Conservation (phyloP, 1,140 invertebrate genomes). For the Hydropsyche tenuis region DNA sequence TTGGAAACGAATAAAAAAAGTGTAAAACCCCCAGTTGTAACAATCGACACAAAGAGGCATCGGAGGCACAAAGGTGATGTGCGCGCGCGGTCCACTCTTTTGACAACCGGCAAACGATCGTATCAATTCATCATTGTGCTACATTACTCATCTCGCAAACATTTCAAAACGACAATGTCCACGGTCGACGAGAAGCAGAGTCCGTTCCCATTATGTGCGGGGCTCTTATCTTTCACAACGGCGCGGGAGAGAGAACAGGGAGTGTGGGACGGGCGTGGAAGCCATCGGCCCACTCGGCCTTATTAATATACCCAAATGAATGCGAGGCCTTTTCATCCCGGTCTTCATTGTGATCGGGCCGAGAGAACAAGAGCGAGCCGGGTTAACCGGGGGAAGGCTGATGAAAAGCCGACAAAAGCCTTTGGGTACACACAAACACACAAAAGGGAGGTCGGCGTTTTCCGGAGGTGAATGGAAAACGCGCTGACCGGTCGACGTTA, state of each 20-base stretch:
- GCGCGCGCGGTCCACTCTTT: slow-evolving; percentile 17
- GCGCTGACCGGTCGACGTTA: slow-evolving; percentile 34
- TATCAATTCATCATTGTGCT: slow-evolving; percentile 37
- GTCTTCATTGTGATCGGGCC: slow-evolving; percentile 40
- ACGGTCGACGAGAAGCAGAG: too few species aligned
- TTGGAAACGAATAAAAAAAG: too few species aligned
- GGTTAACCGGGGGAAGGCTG: slow-evolving; percentile 27
- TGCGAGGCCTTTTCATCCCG: slow-evolving; percentile 46
- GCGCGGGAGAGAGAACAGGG: neutral
- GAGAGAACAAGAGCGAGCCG: slow-evolving; percentile 33
- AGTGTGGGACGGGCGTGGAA: neutral
- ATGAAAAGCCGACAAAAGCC: slow-evolving; percentile 42
- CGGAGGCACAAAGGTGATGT: too few species aligned
- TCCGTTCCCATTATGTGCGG: neutral
- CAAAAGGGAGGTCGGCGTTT: slow-evolving; percentile 20
- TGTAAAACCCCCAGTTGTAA: neutral
- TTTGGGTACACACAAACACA: slow-evolving; percentile 39
- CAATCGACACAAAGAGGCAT: neutral
- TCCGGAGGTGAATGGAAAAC: slow-evolving; percentile 40
- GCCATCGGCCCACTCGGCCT: slow-evolving; percentile 31
- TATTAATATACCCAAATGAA: slow-evolving; percentile 49
- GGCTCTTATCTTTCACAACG: slow-evolving; percentile 24
- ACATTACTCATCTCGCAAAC: slow-evolving; percentile 38
- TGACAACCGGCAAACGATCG: slow-evolving; percentile 34
- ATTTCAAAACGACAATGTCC: slow-evolving; percentile 29